Evolutionary conservation across 92 coral and sea anemone genomes (phyloP), one percentile per base, ranked within the genome.

Genomic region (Parazoanthus darwini): DNA sequence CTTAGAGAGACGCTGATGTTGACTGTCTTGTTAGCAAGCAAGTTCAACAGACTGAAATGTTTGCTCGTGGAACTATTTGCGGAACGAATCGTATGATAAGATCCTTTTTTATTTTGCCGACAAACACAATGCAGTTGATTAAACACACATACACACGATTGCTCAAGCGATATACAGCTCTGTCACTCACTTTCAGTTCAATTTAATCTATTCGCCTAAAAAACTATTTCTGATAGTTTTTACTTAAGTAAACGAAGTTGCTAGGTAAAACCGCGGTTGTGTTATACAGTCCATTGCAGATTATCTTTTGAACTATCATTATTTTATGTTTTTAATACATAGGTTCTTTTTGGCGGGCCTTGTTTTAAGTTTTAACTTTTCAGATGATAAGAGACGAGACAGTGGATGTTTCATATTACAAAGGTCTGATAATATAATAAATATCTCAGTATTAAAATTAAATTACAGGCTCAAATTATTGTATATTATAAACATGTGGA

Each of bases 11-110:
- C 74, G 51, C 15, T 18, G 25, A 46, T 13, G 42, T 46, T 83
- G 77, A 84, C 66, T 84, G 78, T 35, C 67, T 83, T 83, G 87
- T 83, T 83, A 83, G 87, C 87, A 83, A 68, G 58, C 18, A n/a
- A 70, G 50, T 4, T 74, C 38, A 44, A 26, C 44, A 10, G 56
- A 25, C 51, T 35, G 4, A n/a, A 78, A 48, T 82, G 8, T 25
- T n/a, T 43, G 81, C 33, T 25, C 35, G 8, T 44, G n/a, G 37
- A 78, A 78, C 26, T 63, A 66, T 68, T 82, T 63, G 75, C 76
- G 76, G 54, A 63, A 82, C 86, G 86, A 82, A 56, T 26, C 37
- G 43, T 36, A 56, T 59, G 46, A 16, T 38, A 44, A 7, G 15
- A 3, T 6, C 36, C 6, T 10, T 5, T 56, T 29, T 80, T 63